phyloP scores from a whole-genome alignment of 2,113 vertebrate genomes.

The Condylura cristata region DNA sequence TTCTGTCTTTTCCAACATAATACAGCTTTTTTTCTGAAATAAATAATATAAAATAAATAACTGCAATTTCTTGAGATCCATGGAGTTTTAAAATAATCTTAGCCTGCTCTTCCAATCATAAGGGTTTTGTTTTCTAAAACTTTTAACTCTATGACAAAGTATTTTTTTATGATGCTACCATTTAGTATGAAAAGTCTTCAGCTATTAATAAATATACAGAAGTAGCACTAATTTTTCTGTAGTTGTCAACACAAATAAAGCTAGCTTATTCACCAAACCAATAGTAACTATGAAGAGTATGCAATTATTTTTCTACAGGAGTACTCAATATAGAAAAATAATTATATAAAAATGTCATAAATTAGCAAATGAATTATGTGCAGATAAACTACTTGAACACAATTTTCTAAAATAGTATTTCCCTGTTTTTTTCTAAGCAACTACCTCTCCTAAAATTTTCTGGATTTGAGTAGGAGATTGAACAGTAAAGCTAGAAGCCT shows the following conservation, averaged over 20 bases:
- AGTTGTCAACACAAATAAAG: neutral
- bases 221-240: neutral
- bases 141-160: constrained; percentile 1
- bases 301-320: neutral
- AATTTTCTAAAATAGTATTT: constrained; percentile 36
- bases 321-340: constrained; percentile 5
- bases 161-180: constrained; percentile 13
- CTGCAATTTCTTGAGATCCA: neutral
- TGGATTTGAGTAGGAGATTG: neutral
- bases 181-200: neutral
- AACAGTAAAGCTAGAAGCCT: neutral
- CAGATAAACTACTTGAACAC: neutral
- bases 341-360: neutral
- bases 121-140: neutral
- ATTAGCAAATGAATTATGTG: neutral
- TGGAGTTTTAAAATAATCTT: neutral
- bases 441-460: neutral
- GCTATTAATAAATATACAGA: neutral
- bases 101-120: neutral
- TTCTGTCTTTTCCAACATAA: constrained; percentile 87
- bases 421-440: constrained; percentile 42
- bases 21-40: constrained; percentile 87
- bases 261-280: neutral
- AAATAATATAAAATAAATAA: constrained; percentile 68
- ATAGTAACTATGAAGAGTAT: neutral